Conservation (phyloP, 2,888 invertebrate species). For the Chymomyza caudatula region DNA sequence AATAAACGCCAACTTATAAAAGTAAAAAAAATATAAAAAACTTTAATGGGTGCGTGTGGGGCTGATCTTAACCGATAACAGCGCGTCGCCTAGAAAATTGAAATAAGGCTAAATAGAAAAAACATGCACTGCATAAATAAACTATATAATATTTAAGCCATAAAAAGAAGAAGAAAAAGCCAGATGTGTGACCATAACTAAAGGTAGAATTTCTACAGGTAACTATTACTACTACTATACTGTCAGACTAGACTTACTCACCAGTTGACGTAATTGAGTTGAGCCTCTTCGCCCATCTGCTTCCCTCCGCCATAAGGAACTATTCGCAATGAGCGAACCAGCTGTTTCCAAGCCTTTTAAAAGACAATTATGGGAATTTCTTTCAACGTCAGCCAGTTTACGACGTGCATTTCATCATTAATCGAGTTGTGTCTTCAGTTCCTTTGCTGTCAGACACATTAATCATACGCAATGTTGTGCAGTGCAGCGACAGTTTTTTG, state of each 20-base stretch:
- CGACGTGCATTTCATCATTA: slow-evolving; percentile 47
- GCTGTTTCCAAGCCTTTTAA: slow-evolving; percentile 44
- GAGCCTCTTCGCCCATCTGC: neutral
- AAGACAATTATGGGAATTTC: slow-evolving; percentile 52
- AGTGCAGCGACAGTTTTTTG: neutral
- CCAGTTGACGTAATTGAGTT: neutral
- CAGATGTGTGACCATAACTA: neutral
- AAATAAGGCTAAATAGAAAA: slow-evolving; percentile 14
- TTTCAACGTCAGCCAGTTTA: slow-evolving; percentile 1
- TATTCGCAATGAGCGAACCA: slow-evolving; percentile 35
- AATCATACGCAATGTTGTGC: slow-evolving; percentile 50
- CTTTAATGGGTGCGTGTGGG: slow-evolving; percentile 70
- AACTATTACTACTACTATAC: neutral
- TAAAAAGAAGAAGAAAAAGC: neutral
- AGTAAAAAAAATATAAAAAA: neutral
- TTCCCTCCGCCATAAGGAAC: neutral
- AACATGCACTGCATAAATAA: slow-evolving; percentile 59
- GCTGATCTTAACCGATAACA: slow-evolving; percentile 52
- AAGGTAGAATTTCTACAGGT: too few species aligned
- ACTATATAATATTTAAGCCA: slow-evolving; percentile 3
- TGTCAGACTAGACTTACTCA: neutral
- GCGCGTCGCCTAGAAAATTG: slow-evolving; percentile 50
- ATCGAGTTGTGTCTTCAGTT: slow-evolving; percentile 28
- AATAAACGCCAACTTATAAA: slow-evolving; percentile 12
- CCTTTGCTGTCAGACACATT: slow-evolving; percentile 42